phyloP scores from a whole-genome alignment of 2,113 vertebrate species.

The Oncorhynchus nerka region DNA sequence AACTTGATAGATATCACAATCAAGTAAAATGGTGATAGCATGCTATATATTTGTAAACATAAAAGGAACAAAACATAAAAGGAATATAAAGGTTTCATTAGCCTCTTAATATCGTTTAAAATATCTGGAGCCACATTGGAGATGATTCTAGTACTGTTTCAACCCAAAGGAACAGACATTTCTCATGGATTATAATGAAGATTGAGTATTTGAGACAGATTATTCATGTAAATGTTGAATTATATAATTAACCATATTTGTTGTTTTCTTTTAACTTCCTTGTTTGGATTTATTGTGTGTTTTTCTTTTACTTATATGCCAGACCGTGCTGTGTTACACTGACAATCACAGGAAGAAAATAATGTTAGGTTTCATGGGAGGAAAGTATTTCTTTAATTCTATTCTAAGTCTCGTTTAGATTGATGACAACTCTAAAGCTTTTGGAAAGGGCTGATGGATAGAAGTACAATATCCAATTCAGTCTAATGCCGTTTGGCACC shows the following conservation, averaged over 20 bases:
- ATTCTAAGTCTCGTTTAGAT: conserved; percentile 22
- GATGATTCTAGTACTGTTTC: no score
- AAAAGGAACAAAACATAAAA: no score
- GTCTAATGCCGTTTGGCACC: conserved; percentile 37
- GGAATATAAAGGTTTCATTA: no score
- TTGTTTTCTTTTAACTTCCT: not conserved
- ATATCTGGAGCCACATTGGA: no score
- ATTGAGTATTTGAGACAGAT: not conserved
- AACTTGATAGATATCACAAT: not conserved
- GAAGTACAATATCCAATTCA: conserved; percentile 30
- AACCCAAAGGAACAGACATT: no score
- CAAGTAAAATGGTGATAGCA: not conserved
- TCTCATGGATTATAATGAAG: no score
- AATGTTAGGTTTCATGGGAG: conserved; percentile 42
- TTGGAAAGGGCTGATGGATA: conserved; percentile 48
- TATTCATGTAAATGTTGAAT: not conserved
- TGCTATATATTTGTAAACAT: not conserved
- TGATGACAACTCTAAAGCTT: conserved; percentile 42
- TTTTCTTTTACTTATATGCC: conserved; percentile 22
- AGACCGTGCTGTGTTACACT: not conserved
- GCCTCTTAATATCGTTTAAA: no score
- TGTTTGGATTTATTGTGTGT: conserved; percentile 27
- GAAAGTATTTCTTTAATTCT: conserved; percentile 60
- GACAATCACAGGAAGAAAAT: conserved; percentile 47
- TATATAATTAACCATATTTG: not conserved